Conservation (phyloP, 2,113 vertebrate species). For the Desmodus rotundus region DNA sequence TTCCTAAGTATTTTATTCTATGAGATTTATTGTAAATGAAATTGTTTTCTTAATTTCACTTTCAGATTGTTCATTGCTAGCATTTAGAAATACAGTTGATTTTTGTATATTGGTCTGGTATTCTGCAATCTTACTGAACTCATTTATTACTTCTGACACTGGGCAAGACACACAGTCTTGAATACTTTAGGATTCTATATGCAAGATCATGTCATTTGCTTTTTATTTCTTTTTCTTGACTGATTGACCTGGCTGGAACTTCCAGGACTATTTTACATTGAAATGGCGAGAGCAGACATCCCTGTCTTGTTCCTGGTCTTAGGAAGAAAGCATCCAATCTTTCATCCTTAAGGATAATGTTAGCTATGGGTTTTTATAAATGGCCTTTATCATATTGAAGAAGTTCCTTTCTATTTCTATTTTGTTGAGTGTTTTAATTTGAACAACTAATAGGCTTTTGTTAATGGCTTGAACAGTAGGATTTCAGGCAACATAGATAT, state of each 20-base stretch:
- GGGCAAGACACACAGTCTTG: not conserved
- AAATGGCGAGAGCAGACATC: not conserved
- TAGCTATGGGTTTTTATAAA: not conserved
- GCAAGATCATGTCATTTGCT: not conserved
- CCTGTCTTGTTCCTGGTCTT: not conserved
- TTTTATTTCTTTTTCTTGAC: not conserved
- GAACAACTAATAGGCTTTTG: not conserved
- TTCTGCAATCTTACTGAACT: not conserved
- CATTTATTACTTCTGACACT: not conserved
- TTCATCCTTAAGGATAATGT: not conserved
- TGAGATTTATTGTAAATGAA: not conserved
- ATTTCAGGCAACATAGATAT: not conserved
- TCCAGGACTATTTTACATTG: not conserved
- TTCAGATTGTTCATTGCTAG: too few species aligned
- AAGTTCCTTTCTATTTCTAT: not conserved
- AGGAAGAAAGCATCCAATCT: not conserved
- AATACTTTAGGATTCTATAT: not conserved
- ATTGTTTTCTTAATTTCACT: not conserved
- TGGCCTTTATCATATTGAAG: not conserved
- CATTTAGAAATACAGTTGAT: too few species aligned
- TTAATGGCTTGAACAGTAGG: not conserved
- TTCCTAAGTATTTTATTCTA: not conserved
- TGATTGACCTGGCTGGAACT: not conserved
- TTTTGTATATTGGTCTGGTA: not conserved
- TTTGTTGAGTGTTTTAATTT: not conserved